A percentile compares a stretch with the other conserved stretches of the same genome.
Evolutionary conservation across 1,140 invertebrate genomes (phyloP).

Genomic region (Acromyrmex echinatior): DNA sequence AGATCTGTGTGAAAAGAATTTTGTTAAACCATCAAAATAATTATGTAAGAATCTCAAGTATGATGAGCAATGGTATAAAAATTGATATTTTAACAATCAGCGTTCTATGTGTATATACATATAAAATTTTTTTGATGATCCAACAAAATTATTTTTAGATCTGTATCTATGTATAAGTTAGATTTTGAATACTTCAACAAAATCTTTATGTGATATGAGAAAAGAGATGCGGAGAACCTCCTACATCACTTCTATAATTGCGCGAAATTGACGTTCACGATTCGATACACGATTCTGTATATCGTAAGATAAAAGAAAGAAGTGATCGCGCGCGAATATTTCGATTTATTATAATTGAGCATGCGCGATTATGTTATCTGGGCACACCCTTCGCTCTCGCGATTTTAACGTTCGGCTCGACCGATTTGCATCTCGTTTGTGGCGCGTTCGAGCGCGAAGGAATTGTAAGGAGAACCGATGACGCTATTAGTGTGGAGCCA

Average conservation of each 20-base stretch:
- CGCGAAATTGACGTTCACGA: not conserved
- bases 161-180: too few species aligned
- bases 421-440: slow-evolving; percentile 41
- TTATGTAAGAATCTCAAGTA: too few species aligned
- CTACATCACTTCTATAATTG: not conserved
- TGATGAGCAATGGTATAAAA: too few species aligned
- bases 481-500: slow-evolving; percentile 36
- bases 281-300: not conserved
- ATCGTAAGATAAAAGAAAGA: not conserved
- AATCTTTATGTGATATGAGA: not conserved
- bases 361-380: slow-evolving; percentile 25
- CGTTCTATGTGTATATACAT: too few species aligned
- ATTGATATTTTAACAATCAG: too few species aligned
- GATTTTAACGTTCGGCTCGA: slow-evolving; percentile 31
- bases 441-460: slow-evolving; percentile 50
- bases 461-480: slow-evolving; percentile 40
- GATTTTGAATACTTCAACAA: too few species aligned
- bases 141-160: too few species aligned
- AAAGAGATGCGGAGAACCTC: not conserved
- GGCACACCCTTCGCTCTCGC: not conserved
- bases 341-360: slow-evolving; percentile 40
- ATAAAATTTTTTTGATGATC: too few species aligned
- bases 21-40: too few species aligned
- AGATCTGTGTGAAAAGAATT: too few species aligned
- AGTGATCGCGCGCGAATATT: slow-evolving; percentile 7